phyloP scores from a whole-genome alignment of 2,113 vertebrate species.

The Ailurus styani region DNA sequence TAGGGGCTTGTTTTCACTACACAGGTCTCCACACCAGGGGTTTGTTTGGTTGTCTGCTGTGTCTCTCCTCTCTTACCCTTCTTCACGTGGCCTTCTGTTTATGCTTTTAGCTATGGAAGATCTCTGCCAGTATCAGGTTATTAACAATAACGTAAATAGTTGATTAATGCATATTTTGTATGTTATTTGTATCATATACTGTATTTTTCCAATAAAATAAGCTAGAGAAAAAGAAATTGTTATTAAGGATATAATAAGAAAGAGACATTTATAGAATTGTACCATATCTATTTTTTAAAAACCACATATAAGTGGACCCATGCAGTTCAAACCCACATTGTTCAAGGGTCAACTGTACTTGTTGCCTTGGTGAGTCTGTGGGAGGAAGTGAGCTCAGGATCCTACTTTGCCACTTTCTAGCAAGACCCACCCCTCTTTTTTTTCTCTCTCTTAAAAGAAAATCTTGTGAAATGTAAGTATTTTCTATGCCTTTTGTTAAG shows the following conservation, averaged over 20 bases:
- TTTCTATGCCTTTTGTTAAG: background rate
- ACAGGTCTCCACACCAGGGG: background rate
- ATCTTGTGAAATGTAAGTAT: background rate
- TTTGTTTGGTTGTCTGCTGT: background rate
- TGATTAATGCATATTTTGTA: background rate
- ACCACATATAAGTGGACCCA: background rate
- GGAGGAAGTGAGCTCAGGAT: background rate
- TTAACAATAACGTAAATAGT: background rate
- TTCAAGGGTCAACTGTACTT: background rate
- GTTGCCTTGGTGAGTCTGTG: background rate
- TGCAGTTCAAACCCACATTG: background rate
- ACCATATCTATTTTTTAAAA: background rate
- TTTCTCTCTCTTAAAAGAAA: background rate
- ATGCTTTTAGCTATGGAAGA: background rate
- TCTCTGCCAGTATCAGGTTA: background rate
- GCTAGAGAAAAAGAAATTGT: background rate
- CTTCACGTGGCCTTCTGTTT: background rate
- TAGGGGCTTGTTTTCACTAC: background rate
- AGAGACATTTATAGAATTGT: background rate
- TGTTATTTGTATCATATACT: background rate
- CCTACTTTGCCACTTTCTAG: background rate
- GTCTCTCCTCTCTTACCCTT: background rate
- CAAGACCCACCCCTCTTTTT: background rate
- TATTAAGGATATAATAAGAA: background rate
- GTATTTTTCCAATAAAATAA: background rate